Base-by-base conservation (phyloP, 1,140 invertebrate species). In the Neodiprion fabricii region DNA sequence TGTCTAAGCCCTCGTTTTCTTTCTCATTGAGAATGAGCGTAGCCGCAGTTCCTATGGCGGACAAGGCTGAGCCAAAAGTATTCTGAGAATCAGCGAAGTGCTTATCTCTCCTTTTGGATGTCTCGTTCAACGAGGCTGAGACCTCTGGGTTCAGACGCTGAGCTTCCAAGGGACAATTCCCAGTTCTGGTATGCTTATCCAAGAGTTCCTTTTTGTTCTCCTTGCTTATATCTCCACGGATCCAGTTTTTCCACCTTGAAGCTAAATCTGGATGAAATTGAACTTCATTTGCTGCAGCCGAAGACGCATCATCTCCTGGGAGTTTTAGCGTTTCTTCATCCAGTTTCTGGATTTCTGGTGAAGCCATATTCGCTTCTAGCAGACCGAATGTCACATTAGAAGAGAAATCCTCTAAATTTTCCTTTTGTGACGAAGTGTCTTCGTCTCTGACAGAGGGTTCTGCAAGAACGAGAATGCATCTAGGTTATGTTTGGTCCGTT, bases 21-120 rank as follows among this genome's bases (percentile, higher is more conserved):
- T 53, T 53, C 0, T 77, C 72, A 12, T 77, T 67, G 4, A 75
- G 40, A 4, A 77, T 48, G 3, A 76, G 28, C 40, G 75, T 73
- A 21, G 73, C 73, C 8, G 72, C 75, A 67, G 76, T 70, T 21
- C 71, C 74, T 12, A 77, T 23, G 4, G 68, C 76, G 12, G 69
- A n/a, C 69, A 75, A 50, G 1, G 74, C 72, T 67, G 76, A 66
- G 7, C 76, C 71, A 17, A 69, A 47, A 12, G 70, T 28, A 21
- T 48, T 65, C 49, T 77, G 76, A 8, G 48, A 65, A 12, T 74
- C 73, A 0, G 48, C n/a, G 11, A 77, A 73, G 53, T 75, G 72
- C 7, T 73, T 73, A 70, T 77, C 74, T 10, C 76, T 53, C 14
- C 75, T 75, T 48, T 67, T 9, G 47, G 76, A 48, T 10, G 48